These are phyloP conservation scores for Hypothenemus hampei DNA, from an alignment of 1,140 invertebrate genomes.

Conservation along the genomic window DNA sequence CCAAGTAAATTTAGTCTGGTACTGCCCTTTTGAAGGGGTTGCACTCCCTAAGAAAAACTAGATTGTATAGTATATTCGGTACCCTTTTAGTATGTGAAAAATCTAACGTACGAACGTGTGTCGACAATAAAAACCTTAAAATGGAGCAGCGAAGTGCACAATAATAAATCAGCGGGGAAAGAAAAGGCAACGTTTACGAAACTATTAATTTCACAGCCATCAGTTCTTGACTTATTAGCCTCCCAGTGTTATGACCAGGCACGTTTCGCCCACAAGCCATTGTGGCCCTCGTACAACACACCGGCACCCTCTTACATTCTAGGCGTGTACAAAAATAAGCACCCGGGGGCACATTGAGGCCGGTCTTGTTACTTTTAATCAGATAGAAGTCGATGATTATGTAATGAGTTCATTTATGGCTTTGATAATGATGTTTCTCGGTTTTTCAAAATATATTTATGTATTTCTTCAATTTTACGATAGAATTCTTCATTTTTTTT, in stretches of 20 bases:
- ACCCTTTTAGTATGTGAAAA: constrained; percentile 11
- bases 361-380: no score
- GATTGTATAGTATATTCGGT: background rate
- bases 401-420: no score
- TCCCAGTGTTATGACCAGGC: constrained; percentile 32
- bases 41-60: no score
- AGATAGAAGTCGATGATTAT: no score
- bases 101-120: constrained; percentile 38
- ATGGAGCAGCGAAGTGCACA: constrained; percentile 21
- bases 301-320: constrained; percentile 19
- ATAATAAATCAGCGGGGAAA: constrained; percentile 38
- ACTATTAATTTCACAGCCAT: constrained; percentile 29
- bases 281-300: constrained; percentile 8
- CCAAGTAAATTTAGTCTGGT: no score
- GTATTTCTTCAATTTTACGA: no score
- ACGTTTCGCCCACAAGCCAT: constrained; percentile 37
- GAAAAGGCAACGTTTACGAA: constrained; percentile 29
- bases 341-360: constrained; percentile 7
- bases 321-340: constrained; percentile 9
- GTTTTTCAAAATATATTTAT: no score
- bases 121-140: constrained; percentile 45
- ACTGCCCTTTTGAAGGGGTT: no score
- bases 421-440: no score
- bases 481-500: no score
- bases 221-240: constrained; percentile 34